Evolutionary conservation across 2,113 vertebrate species (phyloP).

Genomic region (Camelus dromedarius): DNA sequence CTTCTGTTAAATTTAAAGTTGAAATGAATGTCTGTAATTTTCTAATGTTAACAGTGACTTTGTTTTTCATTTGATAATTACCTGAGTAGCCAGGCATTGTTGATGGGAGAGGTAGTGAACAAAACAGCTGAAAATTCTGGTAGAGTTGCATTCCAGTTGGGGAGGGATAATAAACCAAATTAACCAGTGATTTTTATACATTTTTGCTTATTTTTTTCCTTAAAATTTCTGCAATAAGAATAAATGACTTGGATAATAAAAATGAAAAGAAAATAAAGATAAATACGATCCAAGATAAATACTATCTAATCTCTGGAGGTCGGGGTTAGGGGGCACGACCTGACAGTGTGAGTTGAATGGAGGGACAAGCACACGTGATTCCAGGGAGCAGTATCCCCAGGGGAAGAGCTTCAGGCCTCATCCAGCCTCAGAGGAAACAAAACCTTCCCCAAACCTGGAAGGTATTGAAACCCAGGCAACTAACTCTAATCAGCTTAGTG

Average conservation of each 20-base stretch:
- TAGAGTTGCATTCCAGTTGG: background rate
- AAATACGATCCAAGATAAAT: background rate
- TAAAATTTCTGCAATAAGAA: background rate
- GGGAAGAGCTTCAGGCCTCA: background rate
- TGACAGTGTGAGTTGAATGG: background rate
- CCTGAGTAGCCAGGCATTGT: background rate
- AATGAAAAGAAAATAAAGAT: conserved; percentile 5
- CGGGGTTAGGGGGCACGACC: background rate
- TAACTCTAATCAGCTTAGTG: conserved; percentile 46
- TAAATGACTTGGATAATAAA: background rate
- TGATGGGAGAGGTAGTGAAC: background rate
- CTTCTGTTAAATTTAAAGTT: background rate
- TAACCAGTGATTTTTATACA: background rate
- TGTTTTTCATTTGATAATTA: background rate
- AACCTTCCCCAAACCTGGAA: background rate
- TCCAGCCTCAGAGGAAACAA: background rate
- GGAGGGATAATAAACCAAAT: background rate
- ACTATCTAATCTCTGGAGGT: background rate
- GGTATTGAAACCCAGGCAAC: conserved; percentile 15
- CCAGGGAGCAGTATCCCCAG: background rate
- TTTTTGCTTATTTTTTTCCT: background rate
- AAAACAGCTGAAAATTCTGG: background rate
- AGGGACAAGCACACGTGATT: background rate
- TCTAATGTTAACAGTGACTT: background rate
- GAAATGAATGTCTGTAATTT: background rate